phyloP scores from a whole-genome alignment of 2,113 vertebrate species.

The Murina feae region DNA sequence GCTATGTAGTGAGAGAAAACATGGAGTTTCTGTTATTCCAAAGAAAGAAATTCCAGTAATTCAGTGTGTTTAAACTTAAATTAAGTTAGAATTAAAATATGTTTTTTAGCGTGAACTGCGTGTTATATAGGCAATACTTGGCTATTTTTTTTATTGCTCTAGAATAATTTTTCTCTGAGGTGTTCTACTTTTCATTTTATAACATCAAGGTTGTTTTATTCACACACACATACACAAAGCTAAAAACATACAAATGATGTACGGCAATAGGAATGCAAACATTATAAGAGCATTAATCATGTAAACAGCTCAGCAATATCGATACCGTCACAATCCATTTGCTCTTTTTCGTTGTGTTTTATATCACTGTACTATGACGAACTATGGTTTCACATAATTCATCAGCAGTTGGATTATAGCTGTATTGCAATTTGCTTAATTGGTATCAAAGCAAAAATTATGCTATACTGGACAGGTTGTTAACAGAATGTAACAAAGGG shows the following conservation, averaged over 20 bases:
- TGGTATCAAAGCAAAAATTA: constrained; percentile 70
- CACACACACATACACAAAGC: not conserved
- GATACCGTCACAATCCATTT: not conserved
- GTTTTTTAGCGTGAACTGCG: not conserved
- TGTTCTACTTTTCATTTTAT: not conserved
- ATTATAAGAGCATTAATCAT: constrained; percentile 36
- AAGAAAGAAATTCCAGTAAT: not conserved
- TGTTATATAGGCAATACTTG: not conserved
- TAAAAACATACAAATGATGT: not conserved
- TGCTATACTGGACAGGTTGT: constrained; percentile 61
- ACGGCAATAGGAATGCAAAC: constrained; percentile 24
- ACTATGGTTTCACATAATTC: constrained; percentile 25
- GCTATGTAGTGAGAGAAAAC: not conserved
- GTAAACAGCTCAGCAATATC: constrained; percentile 30
- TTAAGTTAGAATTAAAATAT: not conserved
- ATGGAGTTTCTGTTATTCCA: constrained; percentile 38
- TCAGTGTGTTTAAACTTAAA: not conserved
- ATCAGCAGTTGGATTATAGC: constrained; percentile 54
- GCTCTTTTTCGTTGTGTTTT: constrained; percentile 9
- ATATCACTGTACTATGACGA: constrained; percentile 33
- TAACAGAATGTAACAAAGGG: constrained; percentile 68
- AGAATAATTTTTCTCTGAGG: not conserved
- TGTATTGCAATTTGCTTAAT: constrained; percentile 58
- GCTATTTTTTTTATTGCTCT: not conserved
- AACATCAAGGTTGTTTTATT: not conserved